A percentile compares a stretch with the other conserved stretches of the same genome.
Evolutionary conservation across 1,140 invertebrate species (phyloP).

Genomic region (Lanistes nyassanus): DNA sequence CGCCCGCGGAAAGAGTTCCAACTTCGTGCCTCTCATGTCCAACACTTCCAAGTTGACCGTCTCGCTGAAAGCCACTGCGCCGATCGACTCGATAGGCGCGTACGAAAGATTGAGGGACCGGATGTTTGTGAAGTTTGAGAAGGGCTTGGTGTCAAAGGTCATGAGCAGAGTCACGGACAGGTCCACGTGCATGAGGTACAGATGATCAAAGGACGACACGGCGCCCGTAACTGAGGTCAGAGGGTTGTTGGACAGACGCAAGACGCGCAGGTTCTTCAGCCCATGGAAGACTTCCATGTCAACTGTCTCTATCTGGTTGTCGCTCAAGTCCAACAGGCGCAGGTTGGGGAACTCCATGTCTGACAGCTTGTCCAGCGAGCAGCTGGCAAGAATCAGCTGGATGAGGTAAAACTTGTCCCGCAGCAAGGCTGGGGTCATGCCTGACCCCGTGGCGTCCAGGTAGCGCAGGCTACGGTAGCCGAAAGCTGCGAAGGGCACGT

Average conservation of each 20-base stretch:
- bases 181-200: conserved; percentile 20
- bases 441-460: conserved; percentile 19
- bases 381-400: conserved; percentile 15
- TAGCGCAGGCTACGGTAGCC: conserved; percentile 1
- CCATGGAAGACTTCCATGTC: conserved; percentile 7
- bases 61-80: conserved; percentile 9
- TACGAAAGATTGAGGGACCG: conserved; percentile 20
- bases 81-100: conserved; percentile 8
- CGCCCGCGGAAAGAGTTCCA: conserved; percentile 17
- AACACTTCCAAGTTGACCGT: conserved; percentile 18
- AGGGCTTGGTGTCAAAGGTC: conserved; percentile 31
- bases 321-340: conserved; percentile 17
- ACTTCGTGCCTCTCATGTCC: conserved; percentile 18
- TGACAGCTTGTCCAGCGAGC: conserved; percentile 1
- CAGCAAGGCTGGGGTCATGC: conserved; percentile 4
- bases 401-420: conserved; percentile 19
- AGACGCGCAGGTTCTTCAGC: conserved; percentile 8
- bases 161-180: conserved; percentile 25
- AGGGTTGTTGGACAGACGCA: conserved; percentile 19
- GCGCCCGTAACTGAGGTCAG: conserved; percentile 43
- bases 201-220: conserved; percentile 39
- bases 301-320: conserved; percentile 16
- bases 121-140: conserved; percentile 39
- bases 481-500: not conserved
- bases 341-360: conserved; percentile 23